phyloP scores from a whole-genome alignment of 2,888 invertebrate genomes.

The Trichacis sp. region DNA sequence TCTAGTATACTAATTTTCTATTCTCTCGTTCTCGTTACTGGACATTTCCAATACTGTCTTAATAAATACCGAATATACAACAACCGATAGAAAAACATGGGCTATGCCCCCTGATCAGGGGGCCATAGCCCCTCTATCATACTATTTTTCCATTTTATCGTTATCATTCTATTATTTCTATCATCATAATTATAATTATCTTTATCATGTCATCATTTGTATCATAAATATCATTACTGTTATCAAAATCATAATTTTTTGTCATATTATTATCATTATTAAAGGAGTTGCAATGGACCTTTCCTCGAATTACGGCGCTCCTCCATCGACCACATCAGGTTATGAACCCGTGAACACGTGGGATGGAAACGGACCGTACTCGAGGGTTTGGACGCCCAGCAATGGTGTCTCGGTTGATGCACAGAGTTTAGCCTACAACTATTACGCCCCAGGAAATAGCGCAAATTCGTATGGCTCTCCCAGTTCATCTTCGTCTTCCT shows the following conservation, averaged over 20 bases:
- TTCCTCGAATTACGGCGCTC: constrained; percentile 78
- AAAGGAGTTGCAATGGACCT: constrained; percentile 80
- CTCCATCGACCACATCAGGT: constrained; percentile 73
- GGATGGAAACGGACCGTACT: constrained; percentile 81
- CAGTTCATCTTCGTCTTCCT: constrained; percentile 73
- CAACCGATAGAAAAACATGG: no score
- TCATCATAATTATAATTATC: no score
- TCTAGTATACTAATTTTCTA: no score
- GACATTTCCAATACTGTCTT: neutral
- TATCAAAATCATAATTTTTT: neutral
- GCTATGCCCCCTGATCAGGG: no score
- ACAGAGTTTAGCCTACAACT: constrained; percentile 69
- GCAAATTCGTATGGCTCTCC: constrained; percentile 82
- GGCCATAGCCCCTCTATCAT: no score
- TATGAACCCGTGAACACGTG: constrained; percentile 79
- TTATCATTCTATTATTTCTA: no score
- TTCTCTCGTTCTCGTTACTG: no score
- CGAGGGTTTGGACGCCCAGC: constrained; percentile 79
- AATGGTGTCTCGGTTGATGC: constrained; percentile 55
- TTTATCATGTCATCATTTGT: no score
- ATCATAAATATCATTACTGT: no score
- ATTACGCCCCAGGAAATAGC: constrained; percentile 73
- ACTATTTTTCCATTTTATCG: no score
- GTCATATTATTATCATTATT: no score
- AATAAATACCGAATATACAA: no score